phyloP scores from a whole-genome alignment of 2,797 vertebrate species.

The Anas georgica region DNA sequence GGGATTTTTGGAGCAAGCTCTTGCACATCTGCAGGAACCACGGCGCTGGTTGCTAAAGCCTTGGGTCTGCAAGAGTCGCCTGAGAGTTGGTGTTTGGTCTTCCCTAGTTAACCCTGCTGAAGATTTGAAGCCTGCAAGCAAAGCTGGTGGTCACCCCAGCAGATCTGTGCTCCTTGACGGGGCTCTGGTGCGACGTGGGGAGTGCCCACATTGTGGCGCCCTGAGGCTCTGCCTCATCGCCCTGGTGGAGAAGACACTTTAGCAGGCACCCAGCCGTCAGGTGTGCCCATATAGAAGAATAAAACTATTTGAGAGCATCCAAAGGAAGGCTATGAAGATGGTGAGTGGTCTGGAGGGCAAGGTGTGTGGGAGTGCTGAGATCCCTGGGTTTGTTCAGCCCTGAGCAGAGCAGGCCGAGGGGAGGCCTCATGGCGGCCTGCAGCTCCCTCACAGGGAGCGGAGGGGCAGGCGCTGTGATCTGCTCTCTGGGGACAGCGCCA shows the following conservation, averaged over 20 bases:
- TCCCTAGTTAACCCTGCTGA: fast-evolving
- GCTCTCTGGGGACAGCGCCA: too few relatives aligned
- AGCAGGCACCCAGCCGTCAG: not conserved
- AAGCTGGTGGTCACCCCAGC: not conserved
- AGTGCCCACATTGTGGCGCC: not conserved
- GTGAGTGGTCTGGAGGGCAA: too few relatives aligned
- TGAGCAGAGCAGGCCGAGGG: too few relatives aligned
- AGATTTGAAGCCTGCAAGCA: not conserved
- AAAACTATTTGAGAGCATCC: too few relatives aligned
- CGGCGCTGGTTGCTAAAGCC: not conserved
- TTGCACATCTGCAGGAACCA: constrained; percentile 1
- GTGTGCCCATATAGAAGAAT: too few relatives aligned
- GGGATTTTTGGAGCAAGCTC: constrained; percentile 4
- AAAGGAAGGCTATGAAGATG: too few relatives aligned
- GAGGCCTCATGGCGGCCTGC: too few relatives aligned
- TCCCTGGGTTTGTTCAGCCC: too few relatives aligned
- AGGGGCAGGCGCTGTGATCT: too few relatives aligned
- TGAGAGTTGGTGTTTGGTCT: not conserved
- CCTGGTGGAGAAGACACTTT: not conserved
- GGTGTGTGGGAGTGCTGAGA: too few relatives aligned
- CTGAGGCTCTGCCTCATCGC: not conserved
- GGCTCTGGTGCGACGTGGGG: not conserved
- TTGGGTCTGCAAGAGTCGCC: not conserved
- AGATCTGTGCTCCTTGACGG: fast-evolving
- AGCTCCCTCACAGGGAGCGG: too few relatives aligned